Conservation (phyloP, 1,140 invertebrate species). For the Planococcus citri region DNA sequence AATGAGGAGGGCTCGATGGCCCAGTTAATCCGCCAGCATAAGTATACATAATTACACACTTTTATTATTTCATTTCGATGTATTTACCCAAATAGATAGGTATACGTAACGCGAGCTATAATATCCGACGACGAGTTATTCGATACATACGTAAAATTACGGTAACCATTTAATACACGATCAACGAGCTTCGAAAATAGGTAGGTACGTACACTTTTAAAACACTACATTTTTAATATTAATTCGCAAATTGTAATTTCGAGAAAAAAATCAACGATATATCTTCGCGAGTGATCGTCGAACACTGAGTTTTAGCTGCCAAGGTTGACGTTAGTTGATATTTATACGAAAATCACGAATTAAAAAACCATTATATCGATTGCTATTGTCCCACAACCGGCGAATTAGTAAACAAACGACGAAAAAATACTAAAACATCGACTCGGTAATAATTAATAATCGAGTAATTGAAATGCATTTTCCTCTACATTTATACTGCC, state of each 20-base stretch:
- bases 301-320: background rate
- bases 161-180: background rate
- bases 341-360: background rate
- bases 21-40: constrained; percentile 6
- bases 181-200: no score
- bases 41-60: background rate
- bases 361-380: background rate
- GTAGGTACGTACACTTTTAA: no score
- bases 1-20: background rate
- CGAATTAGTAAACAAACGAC: background rate
- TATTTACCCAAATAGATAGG: background rate
- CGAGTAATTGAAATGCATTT: background rate
- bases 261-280: background rate
- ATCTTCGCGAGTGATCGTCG: background rate
- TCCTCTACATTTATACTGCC: background rate
- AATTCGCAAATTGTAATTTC: background rate
- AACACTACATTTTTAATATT: no score
- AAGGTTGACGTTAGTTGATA: background rate
- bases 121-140: background rate
- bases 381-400: background rate
- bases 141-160: background rate
- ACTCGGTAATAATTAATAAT: background rate
- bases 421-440: background rate
- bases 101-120: background rate
- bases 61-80: background rate